Evolutionary conservation across 1,140 invertebrate genomes (phyloP).

Genomic region (Cherax quadricarinatus): DNA sequence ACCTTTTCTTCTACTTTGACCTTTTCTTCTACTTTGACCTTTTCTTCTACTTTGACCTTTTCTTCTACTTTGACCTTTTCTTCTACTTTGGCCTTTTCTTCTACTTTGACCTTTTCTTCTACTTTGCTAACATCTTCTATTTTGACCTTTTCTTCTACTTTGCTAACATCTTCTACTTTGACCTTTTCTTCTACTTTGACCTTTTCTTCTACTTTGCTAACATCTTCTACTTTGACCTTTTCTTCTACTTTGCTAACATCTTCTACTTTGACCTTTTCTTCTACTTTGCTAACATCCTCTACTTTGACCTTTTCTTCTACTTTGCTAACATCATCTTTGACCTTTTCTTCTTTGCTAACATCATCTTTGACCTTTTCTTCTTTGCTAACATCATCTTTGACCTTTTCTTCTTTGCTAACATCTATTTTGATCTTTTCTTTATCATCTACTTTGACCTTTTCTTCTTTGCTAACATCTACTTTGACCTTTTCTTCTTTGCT

Average conservation of each 20-base stretch:
- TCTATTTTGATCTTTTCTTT: not conserved
- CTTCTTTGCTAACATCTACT: not conserved
- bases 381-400: not conserved
- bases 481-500: not conserved
- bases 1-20: not conserved
- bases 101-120: not conserved
- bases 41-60: not conserved
- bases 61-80: no score
- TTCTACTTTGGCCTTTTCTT: no score
- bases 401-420: not conserved
- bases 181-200: not conserved
- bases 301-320: not conserved
- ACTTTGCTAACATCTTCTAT: no score
- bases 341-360: not conserved
- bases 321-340: not conserved
- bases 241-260: not conserved
- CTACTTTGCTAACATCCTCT: no score
- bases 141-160: not conserved
- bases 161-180: not conserved
- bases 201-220: slow-evolving; percentile 11
- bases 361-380: slow-evolving; percentile 11
- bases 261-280: no score
- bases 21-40: not conserved
- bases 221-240: not conserved
- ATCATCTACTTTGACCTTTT: not conserved